Conservation (phyloP, 2,113 vertebrate genomes). For the Cheilinus undulatus region DNA sequence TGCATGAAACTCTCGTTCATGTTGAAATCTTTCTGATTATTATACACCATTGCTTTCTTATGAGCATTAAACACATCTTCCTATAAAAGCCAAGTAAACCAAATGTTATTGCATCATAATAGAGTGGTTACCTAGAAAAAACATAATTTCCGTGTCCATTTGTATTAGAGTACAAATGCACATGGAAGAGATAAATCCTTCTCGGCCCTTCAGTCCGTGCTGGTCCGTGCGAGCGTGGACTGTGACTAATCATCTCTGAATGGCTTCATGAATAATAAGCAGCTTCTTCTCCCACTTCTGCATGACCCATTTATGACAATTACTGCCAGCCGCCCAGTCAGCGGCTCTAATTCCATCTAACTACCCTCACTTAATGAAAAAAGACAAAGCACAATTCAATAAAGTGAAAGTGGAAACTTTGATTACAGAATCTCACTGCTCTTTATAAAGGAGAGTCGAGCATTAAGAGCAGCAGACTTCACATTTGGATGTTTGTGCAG, state of each 20-base stretch:
- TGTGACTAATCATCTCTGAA: conserved; percentile 27
- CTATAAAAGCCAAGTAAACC: neutral
- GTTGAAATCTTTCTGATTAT: neutral
- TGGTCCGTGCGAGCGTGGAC: conserved; percentile 9
- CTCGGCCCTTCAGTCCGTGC: neutral
- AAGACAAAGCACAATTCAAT: conserved; percentile 1
- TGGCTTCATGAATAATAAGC: conserved; percentile 50
- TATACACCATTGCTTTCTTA: neutral
- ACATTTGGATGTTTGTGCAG: no score
- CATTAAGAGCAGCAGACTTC: no score
- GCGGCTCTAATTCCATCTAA: neutral
- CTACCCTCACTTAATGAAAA: conserved; percentile 3
- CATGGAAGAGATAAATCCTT: neutral
- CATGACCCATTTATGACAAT: conserved; percentile 41
- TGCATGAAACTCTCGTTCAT: neutral
- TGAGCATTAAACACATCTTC: neutral
- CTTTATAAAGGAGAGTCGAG: no score
- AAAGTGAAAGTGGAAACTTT: neutral
- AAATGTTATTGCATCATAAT: neutral
- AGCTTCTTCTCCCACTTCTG: conserved; percentile 47
- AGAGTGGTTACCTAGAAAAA: neutral
- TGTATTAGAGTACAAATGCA: neutral
- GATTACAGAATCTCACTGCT: no score
- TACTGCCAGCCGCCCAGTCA: conserved; percentile 32
- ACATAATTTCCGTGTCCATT: neutral